Base-by-base conservation (phyloP, 2,113 vertebrate genomes). In the Hassar affinis region DNA sequence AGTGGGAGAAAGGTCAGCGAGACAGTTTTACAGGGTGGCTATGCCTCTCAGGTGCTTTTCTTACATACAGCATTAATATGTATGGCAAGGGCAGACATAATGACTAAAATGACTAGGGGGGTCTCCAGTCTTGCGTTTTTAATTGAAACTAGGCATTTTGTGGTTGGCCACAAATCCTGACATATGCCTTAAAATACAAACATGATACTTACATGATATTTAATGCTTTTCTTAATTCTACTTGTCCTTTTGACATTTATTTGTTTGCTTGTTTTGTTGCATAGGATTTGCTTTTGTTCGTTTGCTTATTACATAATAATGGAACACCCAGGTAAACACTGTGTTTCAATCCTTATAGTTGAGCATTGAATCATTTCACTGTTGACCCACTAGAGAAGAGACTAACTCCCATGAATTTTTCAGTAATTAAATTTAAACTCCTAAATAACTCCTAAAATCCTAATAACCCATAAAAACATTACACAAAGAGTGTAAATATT, bases 1-100 rank as follows among this genome's bases (percentile, higher is more conserved):
- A 80, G 51, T 78, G 56, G 74, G 35, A 78, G 77, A 89, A 87
- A 86, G 86, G 85, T 86, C 84, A 82, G 47, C 20, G n/a, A 64
- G 75, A 25, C 61, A 64, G 66, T 47, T 49, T 56, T 20, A 27
- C n/a, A 61, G 49, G 56, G 30, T 82, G 51, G 66, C 12, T 45
- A 33, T 27, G 25, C 0, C 35, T 79, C 68, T 42, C 22, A 3
- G 66, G 22, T 85, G 79, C 47, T 51, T 79, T 47, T 78, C 38
- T 49, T 59, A 18, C 51, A 33, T n/a, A 52, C 17, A 11, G 22
- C 25, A 74, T 49, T 49, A 22, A 69, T 11, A 45, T 69, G 0
- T 49, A 49, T 27, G 17, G 25, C 25, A 72, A n/a, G 42, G 17
- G 15, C 18, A 76, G 8, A 79, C 25, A 38, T 8, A 62, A 12